Conservation (phyloP, 2,797 vertebrate species). For the Sebastes dallii region DNA sequence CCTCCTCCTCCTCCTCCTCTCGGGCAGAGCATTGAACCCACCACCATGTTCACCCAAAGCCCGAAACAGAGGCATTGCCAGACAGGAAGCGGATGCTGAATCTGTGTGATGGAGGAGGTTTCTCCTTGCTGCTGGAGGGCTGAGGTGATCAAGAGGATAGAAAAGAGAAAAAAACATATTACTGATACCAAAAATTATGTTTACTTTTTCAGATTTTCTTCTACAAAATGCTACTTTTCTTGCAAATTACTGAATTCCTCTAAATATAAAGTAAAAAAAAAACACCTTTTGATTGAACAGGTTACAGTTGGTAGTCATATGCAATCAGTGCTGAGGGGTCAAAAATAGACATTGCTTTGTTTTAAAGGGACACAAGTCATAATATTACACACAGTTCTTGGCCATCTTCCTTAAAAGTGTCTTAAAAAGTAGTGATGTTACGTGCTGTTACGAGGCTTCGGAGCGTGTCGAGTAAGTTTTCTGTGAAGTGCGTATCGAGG, state of each 20-base stretch:
- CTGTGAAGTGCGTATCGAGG: too few relatives aligned
- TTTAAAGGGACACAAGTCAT: background rate
- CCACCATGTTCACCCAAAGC: background rate
- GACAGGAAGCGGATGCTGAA: background rate
- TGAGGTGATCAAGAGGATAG: background rate
- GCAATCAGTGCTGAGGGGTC: background rate
- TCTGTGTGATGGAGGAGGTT: background rate
- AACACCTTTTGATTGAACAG: background rate
- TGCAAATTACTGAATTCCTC: background rate
- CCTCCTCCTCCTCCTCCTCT: slow-evolving; percentile 2
- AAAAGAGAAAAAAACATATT: too few relatives aligned
- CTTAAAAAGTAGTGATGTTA: background rate
- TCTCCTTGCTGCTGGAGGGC: background rate
- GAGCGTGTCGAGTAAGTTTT: too few relatives aligned
- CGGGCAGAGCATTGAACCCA: background rate
- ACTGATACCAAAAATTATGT: background rate
- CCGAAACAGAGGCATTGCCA: slow-evolving; percentile 76
- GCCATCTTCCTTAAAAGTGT: background rate
- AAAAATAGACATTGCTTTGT: background rate
- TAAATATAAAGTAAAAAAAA: background rate
- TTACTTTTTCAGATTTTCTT: background rate
- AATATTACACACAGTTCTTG: background rate
- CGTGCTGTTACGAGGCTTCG: background rate
- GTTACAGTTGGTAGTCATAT: background rate
- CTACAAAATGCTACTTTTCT: background rate